phyloP scores from a whole-genome alignment of 2,797 vertebrate genomes.

The Chelonia mydas region DNA sequence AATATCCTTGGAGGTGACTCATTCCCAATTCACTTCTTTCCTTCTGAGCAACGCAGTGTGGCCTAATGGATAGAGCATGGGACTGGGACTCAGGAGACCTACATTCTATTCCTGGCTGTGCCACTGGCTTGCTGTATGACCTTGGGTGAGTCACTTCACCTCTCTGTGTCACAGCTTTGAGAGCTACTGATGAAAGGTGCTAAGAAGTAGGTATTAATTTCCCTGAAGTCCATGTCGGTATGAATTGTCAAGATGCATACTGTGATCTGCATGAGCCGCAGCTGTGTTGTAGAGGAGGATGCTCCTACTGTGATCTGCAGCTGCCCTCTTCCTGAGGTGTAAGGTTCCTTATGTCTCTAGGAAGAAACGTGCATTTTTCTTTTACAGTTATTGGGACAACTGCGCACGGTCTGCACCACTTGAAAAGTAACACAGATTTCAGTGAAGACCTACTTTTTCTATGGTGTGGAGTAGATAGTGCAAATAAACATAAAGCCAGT shows the following conservation, averaged over 20 bases:
- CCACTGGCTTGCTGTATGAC: too few species aligned
- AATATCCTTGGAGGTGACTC: background rate
- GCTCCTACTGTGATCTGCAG: background rate
- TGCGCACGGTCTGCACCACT: background rate
- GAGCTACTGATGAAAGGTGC: too few species aligned
- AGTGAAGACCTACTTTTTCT: background rate
- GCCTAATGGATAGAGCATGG: too few species aligned
- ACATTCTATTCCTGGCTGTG: too few species aligned
- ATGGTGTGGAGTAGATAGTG: too few species aligned
- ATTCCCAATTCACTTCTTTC: background rate
- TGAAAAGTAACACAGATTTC: too few species aligned
- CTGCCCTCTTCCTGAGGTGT: background rate
- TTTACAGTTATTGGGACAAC: background rate
- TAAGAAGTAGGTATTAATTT: background rate
- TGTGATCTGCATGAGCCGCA: background rate
- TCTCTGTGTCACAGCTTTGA: too few species aligned
- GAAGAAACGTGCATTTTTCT: background rate
- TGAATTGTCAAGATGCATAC: background rate
- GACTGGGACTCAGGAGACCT: too few species aligned
- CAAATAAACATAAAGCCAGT: too few species aligned
- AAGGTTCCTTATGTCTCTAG: background rate
- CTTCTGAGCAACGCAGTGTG: too few species aligned
- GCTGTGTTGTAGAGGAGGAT: background rate
- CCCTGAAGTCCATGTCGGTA: background rate
- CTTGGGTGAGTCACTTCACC: too few species aligned